phyloP scores from a whole-genome alignment of 2,888 invertebrate genomes.

The Melipona beecheii region DNA sequence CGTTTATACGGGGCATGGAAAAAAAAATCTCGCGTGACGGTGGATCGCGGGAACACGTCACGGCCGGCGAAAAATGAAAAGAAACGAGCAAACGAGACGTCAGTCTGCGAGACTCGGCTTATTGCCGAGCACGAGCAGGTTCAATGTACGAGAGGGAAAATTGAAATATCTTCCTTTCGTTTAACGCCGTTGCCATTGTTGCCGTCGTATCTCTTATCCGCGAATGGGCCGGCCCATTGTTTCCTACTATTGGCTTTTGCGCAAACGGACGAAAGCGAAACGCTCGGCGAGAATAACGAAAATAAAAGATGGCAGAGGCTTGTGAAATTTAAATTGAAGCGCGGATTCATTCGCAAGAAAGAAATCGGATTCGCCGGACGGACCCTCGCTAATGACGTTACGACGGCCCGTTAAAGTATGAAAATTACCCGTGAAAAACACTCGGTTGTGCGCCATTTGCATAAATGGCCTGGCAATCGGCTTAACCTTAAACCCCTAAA shows the following conservation, averaged over 20 bases:
- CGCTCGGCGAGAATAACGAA: constrained; percentile 5
- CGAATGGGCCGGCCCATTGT: constrained; percentile 30
- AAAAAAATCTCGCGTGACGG: constrained; percentile 24
- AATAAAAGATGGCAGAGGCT: neutral
- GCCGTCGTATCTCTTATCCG: constrained; percentile 14
- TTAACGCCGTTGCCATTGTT: constrained; percentile 38
- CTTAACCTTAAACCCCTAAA: neutral
- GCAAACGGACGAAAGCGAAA: neutral
- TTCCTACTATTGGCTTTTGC: neutral
- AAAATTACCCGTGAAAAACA: neutral
- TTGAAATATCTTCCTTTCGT: constrained; percentile 33
- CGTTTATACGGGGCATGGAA: neutral
- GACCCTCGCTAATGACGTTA: neutral
- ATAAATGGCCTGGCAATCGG: neutral
- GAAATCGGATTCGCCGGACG: constrained; percentile 22
- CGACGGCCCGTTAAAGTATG: neutral
- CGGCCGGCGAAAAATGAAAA: constrained; percentile 4
- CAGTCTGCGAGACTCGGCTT: neutral
- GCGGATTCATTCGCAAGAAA: neutral
- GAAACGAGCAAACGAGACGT: constrained; percentile 6
- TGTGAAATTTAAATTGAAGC: constrained; percentile 38
- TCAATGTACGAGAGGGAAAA: constrained; percentile 23
- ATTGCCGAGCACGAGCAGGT: constrained; percentile 13
- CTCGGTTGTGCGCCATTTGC: neutral
- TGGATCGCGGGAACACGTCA: constrained; percentile 7